phyloP scores from a whole-genome alignment of 2,888 invertebrate genomes.

The Resseliella maxima region DNA sequence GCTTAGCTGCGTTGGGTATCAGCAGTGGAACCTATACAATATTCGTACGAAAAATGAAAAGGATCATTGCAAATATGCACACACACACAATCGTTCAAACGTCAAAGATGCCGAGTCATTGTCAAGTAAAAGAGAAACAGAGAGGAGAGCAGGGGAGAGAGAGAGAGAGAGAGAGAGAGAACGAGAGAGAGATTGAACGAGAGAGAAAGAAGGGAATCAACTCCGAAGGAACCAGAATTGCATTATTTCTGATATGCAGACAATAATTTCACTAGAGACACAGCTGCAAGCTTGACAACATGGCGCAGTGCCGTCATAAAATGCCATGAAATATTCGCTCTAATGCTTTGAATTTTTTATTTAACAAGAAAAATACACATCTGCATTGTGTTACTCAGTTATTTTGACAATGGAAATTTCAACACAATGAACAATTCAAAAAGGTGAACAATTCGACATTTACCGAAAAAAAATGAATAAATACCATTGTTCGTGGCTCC shows the following conservation, averaged over 20 bases:
- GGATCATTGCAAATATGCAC: not conserved
- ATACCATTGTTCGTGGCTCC: too few species aligned
- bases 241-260: conserved; percentile 7
- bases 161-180: not conserved
- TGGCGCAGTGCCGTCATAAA: conserved; percentile 30
- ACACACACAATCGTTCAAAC: conserved; percentile 40
- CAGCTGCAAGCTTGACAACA: conserved; percentile 35
- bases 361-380: conserved; percentile 4
- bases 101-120: not conserved
- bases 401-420: not conserved
- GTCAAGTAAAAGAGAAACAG: not conserved
- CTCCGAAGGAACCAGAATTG: not conserved
- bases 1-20: not conserved
- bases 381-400: conserved; percentile 11
- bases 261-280: conserved; percentile 20
- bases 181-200: too few species aligned
- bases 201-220: too few species aligned
- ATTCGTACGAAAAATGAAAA: not conserved
- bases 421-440: not conserved
- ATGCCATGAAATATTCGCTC: conserved; percentile 29
- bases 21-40: not conserved
- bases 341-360: conserved; percentile 42
- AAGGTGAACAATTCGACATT: not conserved
- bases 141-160: not conserved
- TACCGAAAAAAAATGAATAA: too few species aligned